Conservation (phyloP, 1,140 invertebrate genomes). For the Chymomyza costata region DNA sequence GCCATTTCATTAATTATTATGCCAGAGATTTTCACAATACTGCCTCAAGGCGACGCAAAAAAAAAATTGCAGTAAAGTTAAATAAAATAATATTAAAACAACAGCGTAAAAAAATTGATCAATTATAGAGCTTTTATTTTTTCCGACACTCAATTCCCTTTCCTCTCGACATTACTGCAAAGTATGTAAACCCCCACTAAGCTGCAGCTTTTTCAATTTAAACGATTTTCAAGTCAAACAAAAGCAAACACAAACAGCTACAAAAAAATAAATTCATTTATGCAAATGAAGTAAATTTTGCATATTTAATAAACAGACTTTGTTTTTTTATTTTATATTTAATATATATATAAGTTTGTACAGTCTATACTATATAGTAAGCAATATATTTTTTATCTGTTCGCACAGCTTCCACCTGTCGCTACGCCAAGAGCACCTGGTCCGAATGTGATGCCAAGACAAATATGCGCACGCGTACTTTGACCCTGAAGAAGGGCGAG, state of each 20-base stretch:
- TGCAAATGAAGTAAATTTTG: constrained; percentile 2
- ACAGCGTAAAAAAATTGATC: not conserved
- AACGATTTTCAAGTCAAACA: too few species aligned
- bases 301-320: constrained; percentile 8
- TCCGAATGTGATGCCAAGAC: constrained; percentile 88
- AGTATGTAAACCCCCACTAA: too few species aligned
- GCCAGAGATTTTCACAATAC: constrained; percentile 1
- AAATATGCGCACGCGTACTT: constrained; percentile 85
- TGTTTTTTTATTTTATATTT: constrained; percentile 5
- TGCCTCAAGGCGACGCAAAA: not conserved
- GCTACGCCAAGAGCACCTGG: constrained; percentile 89
- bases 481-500: constrained; percentile 89
- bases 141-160: not conserved
- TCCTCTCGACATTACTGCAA: not conserved
- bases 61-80: not conserved
- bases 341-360: not conserved
- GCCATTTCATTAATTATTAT: constrained; percentile 2
- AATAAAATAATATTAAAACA: too few species aligned
- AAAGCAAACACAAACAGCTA: too few species aligned
- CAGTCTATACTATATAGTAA: not conserved
- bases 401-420: constrained; percentile 77
- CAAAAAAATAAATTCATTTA: not conserved
- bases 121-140: too few species aligned
- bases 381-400: constrained; percentile 35
- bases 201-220: too few species aligned